phyloP scores from a whole-genome alignment of 2,113 vertebrate genomes.

The Meriones unguiculatus region DNA sequence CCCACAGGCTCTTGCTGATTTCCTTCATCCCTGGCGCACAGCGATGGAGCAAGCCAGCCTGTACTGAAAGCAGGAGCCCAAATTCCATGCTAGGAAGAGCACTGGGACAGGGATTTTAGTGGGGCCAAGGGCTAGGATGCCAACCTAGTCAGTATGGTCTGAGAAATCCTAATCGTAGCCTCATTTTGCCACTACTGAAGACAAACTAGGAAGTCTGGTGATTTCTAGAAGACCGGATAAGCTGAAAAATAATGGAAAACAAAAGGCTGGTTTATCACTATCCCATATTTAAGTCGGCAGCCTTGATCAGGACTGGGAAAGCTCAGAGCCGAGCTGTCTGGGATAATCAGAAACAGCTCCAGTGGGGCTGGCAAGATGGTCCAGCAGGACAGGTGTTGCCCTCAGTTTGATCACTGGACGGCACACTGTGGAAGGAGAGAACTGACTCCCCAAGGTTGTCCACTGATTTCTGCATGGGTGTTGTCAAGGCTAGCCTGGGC shows the following conservation, averaged over 20 bases:
- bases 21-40: not conserved
- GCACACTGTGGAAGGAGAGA: not conserved
- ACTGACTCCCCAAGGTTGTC: not conserved
- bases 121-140: not conserved
- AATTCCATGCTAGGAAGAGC: not conserved
- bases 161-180: not conserved
- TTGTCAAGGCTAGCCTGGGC: not conserved
- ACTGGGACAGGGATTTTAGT: not conserved
- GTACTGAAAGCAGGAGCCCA: not conserved
- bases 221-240: slow-evolving; percentile 34
- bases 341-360: not conserved
- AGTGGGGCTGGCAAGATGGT: not conserved
- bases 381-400: not conserved
- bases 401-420: not conserved
- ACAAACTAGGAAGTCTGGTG: not conserved
- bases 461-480: not conserved
- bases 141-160: not conserved
- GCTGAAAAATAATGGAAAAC: not conserved
- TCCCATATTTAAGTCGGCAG: not conserved
- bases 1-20: not conserved
- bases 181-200: not conserved
- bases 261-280: not conserved
- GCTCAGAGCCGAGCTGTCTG: not conserved
- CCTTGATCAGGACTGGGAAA: not conserved
- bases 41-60: not conserved